A percentile compares a stretch with the other conserved stretches of the same genome.
Conservation (phyloP, 2,797 vertebrate species). For the Ctenochaetus hawaiiensis region DNA sequence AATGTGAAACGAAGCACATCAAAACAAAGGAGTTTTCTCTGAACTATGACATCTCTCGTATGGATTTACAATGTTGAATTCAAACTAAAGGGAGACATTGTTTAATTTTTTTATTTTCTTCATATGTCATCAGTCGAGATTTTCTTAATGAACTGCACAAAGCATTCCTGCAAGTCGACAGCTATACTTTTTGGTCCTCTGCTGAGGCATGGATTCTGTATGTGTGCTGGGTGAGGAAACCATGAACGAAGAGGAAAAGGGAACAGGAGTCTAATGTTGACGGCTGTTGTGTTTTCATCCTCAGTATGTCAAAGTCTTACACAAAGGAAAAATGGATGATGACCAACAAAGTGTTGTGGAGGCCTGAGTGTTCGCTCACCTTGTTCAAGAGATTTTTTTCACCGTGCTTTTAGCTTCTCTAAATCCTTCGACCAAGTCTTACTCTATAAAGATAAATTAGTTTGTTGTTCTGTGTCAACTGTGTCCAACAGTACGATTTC, state of each 20-base stretch:
- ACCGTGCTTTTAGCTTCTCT: conserved; percentile 46
- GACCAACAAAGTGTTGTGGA: conserved; percentile 10
- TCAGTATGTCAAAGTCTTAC: conserved; percentile 60
- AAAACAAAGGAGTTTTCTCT: conserved; percentile 14
- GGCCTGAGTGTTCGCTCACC: conserved; percentile 8
- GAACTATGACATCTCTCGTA: neutral
- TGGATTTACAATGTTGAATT: conserved; percentile 6
- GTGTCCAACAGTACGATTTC: neutral
- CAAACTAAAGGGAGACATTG: conserved; percentile 16
- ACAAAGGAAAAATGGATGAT: conserved; percentile 25
- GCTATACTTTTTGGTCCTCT: neutral
- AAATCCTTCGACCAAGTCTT: conserved; percentile 62
- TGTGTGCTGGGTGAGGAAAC: conserved; percentile 23
- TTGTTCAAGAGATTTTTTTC: conserved; percentile 16
- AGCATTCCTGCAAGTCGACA: conserved; percentile 65
- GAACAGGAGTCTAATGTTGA: conserved; percentile 17
- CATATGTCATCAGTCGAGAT: conserved; percentile 2
- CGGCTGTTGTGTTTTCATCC: conserved; percentile 22
- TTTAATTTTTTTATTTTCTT: neutral
- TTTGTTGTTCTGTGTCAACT: conserved; percentile 23
- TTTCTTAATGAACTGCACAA: conserved; percentile 39
- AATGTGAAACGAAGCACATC: conserved; percentile 30
- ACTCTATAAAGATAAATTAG: conserved; percentile 28
- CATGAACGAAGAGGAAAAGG: conserved; percentile 11
- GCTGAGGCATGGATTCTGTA: neutral